A percentile compares a stretch with the other conserved stretches of the same genome.
phyloP scores from a whole-genome alignment of 2,797 vertebrate genomes.

The Lepilemur ruficaudatus region DNA sequence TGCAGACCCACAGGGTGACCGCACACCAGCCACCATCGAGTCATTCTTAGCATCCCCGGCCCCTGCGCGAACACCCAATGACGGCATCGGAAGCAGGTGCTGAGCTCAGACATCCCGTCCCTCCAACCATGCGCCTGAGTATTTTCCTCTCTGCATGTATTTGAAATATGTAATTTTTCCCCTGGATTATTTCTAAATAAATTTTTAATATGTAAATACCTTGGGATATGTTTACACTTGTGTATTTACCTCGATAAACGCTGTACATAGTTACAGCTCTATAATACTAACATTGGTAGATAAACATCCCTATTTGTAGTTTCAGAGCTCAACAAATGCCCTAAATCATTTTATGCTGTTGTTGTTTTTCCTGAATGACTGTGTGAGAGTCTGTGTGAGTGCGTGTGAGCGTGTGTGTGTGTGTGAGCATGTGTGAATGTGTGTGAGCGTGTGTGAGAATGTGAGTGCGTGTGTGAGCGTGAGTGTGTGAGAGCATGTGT shows the following conservation, averaged over 20 bases:
- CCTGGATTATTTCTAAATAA: not conserved
- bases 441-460: too few relatives aligned
- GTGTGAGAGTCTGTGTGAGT: accelerated
- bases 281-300: not conserved
- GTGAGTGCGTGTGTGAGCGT: too few relatives aligned
- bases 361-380: not conserved
- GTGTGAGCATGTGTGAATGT: too few relatives aligned
- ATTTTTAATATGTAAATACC: not conserved
- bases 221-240: not conserved
- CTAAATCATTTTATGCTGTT: not conserved
- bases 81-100: not conserved
- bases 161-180: not conserved
- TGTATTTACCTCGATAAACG: not conserved
- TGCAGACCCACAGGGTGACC: too few relatives aligned
- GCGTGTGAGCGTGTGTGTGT: too few relatives aligned
- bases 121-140: too few relatives aligned
- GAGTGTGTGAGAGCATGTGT: too few relatives aligned
- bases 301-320: not conserved
- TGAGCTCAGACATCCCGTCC: not conserved
- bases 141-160: not conserved
- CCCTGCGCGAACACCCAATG: not conserved
- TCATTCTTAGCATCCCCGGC: accelerated
- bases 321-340: not conserved
- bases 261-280: not conserved
- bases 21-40: accelerated